phyloP scores from a whole-genome alignment of 2,888 invertebrate genomes.

The Eurois occulta region DNA sequence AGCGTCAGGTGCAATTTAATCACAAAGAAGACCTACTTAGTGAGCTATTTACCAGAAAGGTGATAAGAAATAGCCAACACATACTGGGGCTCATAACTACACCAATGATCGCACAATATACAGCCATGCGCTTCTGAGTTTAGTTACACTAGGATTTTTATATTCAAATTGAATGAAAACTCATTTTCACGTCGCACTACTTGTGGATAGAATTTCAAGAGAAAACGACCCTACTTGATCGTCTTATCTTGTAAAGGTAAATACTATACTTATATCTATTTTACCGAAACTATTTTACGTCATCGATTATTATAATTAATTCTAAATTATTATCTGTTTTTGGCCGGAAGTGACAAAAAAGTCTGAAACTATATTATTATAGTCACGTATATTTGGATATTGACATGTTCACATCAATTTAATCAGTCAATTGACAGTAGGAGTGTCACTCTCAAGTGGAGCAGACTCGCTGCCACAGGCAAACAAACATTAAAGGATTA shows the following conservation, averaged over 20 bases:
- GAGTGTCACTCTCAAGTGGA: constrained; percentile 72
- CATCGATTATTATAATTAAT: not conserved
- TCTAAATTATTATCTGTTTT: not conserved
- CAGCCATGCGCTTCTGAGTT: constrained; percentile 27
- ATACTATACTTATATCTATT: constrained; percentile 19
- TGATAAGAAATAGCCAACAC: constrained; percentile 49
- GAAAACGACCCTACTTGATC: constrained; percentile 39
- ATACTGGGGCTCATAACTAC: constrained; percentile 35
- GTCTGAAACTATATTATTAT: not conserved
- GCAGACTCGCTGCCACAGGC: constrained; percentile 66
- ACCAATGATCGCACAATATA: constrained; percentile 27
- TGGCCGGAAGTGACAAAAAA: too few species aligned
- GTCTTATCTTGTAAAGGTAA: constrained; percentile 52
- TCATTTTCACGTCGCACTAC: constrained; percentile 4
- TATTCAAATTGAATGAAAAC: constrained; percentile 40
- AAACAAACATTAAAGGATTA: constrained; percentile 80
- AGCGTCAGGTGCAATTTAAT: constrained; percentile 48
- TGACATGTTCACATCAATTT: constrained; percentile 58
- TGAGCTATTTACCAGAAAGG: constrained; percentile 44
- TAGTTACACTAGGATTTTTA: constrained; percentile 10
- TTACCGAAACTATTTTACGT: not conserved
- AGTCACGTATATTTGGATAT: constrained; percentile 33
- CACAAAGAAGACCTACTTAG: constrained; percentile 50
- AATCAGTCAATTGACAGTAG: constrained; percentile 73
- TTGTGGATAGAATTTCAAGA: constrained; percentile 13